Base-by-base conservation (phyloP, 2,888 invertebrate species). In the Lochmaea crataegi region DNA sequence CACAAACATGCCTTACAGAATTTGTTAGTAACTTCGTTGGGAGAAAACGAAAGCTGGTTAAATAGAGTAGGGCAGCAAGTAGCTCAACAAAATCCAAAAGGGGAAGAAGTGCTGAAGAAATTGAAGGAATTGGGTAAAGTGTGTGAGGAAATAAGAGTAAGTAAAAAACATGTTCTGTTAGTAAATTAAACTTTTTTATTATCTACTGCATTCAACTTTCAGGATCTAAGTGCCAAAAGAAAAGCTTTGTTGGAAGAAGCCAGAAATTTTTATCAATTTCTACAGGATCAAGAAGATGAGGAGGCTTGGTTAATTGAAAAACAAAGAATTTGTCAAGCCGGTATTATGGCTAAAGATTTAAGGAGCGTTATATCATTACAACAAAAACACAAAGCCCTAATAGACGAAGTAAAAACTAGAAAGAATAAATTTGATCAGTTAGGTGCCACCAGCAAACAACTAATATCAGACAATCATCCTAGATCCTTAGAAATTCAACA, bases 281-380 rank as follows among this genome's bases (percentile, higher is more conserved):
- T 98, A 72, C 97, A 98, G 86, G 98, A 99, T 84, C 95, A 97
- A 81, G 98, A 99, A 82, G 99, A 99, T 82, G 99, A 99, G 87
- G 98, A 98, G 88, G 93, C 96, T 0, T 99, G 99, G 98, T 90
- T 99, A 69, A 92, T 95, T 1, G 99, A 99, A 84, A 97, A 97
- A 84, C 96, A 97, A 85, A 90, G 96, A 6, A 94, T 98, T 75
- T 97, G 98, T 85, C 94, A 94, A 83, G 93, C 97, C 0, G 95
- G 95, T n/a, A 94, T 97, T 38, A 93, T 95, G 0, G 97, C 97
- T 1, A 98, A 97, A 86, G 98, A 99, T 86, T 88, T 98, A 61
- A 90, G 96, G 68, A 96, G 95, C 0, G 96, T 98, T 7, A 89
- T 95, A 45, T 95, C 96, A 48, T 88, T 98, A 68, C 92, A 95